A percentile compares a stretch with the other conserved stretches of the same genome.
Evolutionary conservation across 2,797 vertebrate genomes (phyloP).

Genomic region (Fundulus diaphanus): DNA sequence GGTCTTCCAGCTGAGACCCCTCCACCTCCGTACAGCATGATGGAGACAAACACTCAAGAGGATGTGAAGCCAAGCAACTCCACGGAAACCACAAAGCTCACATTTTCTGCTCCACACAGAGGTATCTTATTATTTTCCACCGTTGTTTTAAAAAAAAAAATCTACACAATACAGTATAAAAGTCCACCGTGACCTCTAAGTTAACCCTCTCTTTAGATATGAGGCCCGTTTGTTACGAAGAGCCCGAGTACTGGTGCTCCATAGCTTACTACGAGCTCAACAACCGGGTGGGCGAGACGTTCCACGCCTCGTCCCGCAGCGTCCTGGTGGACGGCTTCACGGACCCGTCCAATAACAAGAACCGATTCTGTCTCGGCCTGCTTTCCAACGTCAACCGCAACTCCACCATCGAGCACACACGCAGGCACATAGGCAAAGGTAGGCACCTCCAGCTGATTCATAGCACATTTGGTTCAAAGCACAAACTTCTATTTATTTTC

Average conservation of each 20-base stretch:
- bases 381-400: constrained; percentile 98
- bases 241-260: constrained; percentile 96
- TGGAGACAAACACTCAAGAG: constrained; percentile 84
- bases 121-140: constrained; percentile 68
- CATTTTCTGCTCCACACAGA: constrained; percentile 87
- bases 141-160: background rate
- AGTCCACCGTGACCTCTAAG: background rate
- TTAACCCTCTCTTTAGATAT: constrained; percentile 79
- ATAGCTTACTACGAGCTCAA: constrained; percentile 98
- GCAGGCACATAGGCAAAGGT: constrained; percentile 98
- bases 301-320: constrained; percentile 93
- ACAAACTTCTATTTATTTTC: background rate
- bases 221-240: constrained; percentile 95
- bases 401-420: constrained; percentile 97
- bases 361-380: constrained; percentile 96
- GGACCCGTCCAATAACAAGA: constrained; percentile 96
- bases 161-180: background rate
- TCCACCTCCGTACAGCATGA: constrained; percentile 88
- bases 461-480: background rate
- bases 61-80: constrained; percentile 85
- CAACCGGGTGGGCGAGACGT: constrained; percentile 95
- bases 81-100: constrained; percentile 82
- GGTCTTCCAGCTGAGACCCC: constrained; percentile 84
- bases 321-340: constrained; percentile 97
- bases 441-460: constrained; percentile 8